Percentiles rank a stretch among this genome's conserved stretches.
Conservation (phyloP, 1,140 invertebrate genomes). For the Spodoptera litura region DNA sequence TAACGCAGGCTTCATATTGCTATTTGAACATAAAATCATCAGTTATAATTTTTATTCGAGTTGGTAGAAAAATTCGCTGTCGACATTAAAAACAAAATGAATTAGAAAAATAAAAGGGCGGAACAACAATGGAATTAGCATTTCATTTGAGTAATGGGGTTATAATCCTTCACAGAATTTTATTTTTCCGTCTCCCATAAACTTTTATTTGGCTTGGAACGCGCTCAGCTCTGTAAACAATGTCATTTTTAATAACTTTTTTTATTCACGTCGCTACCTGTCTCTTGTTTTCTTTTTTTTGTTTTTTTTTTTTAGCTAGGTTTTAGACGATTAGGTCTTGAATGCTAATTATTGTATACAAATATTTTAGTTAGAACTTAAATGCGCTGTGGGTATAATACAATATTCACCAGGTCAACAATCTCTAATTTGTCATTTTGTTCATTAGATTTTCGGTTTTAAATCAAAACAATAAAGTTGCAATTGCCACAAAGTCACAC, state of each 20-base stretch:
- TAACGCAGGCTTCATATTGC: too few relatives aligned
- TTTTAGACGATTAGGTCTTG: too few relatives aligned
- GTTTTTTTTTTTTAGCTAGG: background rate
- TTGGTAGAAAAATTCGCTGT: too few relatives aligned
- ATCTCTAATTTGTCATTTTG: too few relatives aligned
- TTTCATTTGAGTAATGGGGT: slow-evolving; percentile 48
- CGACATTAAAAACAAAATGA: slow-evolving; percentile 11
- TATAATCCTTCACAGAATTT: slow-evolving; percentile 45
- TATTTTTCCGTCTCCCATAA: slow-evolving; percentile 36
- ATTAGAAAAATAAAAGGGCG: slow-evolving; percentile 15
- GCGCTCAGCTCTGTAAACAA: background rate
- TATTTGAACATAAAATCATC: too few relatives aligned
- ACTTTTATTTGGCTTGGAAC: slow-evolving; percentile 44
- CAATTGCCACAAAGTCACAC: too few relatives aligned
- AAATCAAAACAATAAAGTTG: too few relatives aligned
- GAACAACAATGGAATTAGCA: slow-evolving; percentile 40
- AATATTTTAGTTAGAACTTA: too few relatives aligned
- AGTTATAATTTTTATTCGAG: too few relatives aligned
- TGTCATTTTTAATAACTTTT: slow-evolving; percentile 31
- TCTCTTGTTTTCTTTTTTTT: background rate
- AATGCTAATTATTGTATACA: too few relatives aligned
- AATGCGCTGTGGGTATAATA: background rate
- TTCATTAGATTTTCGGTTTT: background rate
- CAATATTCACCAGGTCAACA: too few relatives aligned
- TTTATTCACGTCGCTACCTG: background rate